Evolutionary conservation across 2,888 invertebrate species (phyloP).

Genomic region (Watsonalla binaria): DNA sequence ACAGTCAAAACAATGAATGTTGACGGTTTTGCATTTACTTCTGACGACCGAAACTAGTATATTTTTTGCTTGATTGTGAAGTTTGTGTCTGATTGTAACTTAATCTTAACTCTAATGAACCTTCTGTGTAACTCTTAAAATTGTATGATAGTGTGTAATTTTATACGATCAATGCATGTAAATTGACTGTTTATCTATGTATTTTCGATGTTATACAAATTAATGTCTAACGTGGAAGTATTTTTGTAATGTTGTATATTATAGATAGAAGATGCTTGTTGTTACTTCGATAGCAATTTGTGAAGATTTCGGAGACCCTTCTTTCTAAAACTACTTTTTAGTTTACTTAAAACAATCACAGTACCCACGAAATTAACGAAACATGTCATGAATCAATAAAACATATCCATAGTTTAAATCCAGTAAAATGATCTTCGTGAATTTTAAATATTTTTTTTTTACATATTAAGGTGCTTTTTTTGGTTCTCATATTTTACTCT

Average conservation of each 20-base stretch:
- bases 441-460: too few relatives aligned
- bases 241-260: slow-evolving; percentile 59
- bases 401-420: too few relatives aligned
- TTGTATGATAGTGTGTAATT: slow-evolving; percentile 27
- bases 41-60: neutral
- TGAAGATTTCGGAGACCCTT: too few relatives aligned
- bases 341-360: neutral
- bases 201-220: slow-evolving; percentile 71
- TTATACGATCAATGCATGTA: slow-evolving; percentile 34
- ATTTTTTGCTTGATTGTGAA: neutral
- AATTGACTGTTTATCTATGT: slow-evolving; percentile 40
- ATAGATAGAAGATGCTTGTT: slow-evolving; percentile 33
- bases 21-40: neutral
- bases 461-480: too few relatives aligned
- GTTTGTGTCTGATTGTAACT: neutral
- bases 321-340: neutral
- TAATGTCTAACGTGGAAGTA: slow-evolving; percentile 54
- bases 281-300: slow-evolving; percentile 26
- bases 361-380: too few relatives aligned
- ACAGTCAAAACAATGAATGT: too few relatives aligned
- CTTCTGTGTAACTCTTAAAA: slow-evolving; percentile 4
- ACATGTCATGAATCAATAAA: too few relatives aligned
- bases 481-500: too few relatives aligned
- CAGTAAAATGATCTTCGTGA: too few relatives aligned
- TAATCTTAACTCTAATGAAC: neutral